Conservation (phyloP, 1,140 invertebrate genomes). For the Thaumatotibia leucotreta region DNA sequence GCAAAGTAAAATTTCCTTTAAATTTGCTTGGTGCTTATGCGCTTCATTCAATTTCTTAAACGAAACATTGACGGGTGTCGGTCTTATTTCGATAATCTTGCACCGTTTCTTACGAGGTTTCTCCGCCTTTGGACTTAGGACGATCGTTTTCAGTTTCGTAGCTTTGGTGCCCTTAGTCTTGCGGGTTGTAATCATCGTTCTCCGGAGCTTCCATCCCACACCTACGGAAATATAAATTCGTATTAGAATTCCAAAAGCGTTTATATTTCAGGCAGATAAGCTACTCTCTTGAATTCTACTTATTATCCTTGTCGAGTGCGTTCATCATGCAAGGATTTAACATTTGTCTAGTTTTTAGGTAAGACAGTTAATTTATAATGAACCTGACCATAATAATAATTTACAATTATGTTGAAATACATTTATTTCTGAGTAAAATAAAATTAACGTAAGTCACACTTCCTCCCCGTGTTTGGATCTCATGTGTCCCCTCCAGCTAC, state of each 20-base stretch:
- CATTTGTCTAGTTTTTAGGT: no score
- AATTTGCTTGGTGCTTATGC: constrained; percentile 38
- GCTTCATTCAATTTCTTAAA: constrained; percentile 30
- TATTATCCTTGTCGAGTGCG: not conserved
- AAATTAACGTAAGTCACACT: not conserved
- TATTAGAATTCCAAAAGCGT: not conserved
- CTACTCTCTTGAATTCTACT: not conserved
- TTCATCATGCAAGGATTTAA: not conserved
- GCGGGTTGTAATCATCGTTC: not conserved
- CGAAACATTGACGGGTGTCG: not conserved
- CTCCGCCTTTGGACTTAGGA: not conserved
- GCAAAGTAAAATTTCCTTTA: constrained; percentile 29
- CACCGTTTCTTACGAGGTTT: not conserved
- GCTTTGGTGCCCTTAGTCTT: not conserved
- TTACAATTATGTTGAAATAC: no score
- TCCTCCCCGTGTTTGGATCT: constrained; percentile 13
- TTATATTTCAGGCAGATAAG: not conserved
- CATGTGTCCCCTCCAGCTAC: constrained; percentile 15
- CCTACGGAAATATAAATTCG: not conserved
- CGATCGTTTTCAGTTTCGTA: not conserved
- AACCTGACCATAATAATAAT: no score
- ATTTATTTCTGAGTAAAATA: no score
- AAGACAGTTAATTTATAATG: no score
- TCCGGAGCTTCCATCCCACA: not conserved
- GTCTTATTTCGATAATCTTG: not conserved